Percentiles rank a stretch among this genome's conserved stretches.
Conservation (phyloP, 2,888 invertebrate species). For the Trachelus troglodyta region DNA sequence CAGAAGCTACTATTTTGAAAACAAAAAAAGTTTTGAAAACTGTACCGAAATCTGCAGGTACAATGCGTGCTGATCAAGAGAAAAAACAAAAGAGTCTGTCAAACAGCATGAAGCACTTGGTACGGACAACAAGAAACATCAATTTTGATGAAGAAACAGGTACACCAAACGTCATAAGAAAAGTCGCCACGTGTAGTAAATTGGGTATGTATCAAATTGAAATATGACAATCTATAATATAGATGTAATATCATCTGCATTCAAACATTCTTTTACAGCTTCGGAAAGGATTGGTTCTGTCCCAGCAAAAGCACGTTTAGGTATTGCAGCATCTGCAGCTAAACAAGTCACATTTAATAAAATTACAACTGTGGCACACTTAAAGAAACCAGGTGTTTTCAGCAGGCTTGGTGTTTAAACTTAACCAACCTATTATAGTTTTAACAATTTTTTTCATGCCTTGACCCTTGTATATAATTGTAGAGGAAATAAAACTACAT, state of each 20-base stretch:
- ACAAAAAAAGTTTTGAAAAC: conserved; percentile 33
- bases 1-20: conserved; percentile 31
- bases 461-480: not conserved
- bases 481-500: not conserved
- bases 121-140: conserved; percentile 45
- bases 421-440: not conserved
- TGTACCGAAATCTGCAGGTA: conserved; percentile 45
- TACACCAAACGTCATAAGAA: conserved; percentile 22
- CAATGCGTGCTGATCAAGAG: conserved; percentile 63
- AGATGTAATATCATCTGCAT: not conserved
- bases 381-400: conserved; percentile 58
- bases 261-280: conserved; percentile 41
- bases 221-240: not conserved
- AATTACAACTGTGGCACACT: conserved; percentile 49
- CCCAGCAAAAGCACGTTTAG: conserved; percentile 61
- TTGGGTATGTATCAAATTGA: conserved; percentile 42
- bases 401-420: conserved; percentile 58
- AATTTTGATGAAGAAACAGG: conserved; percentile 24
- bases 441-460: not conserved
- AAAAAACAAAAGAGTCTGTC: conserved; percentile 46
- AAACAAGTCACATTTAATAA: conserved; percentile 63
- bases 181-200: conserved; percentile 43
- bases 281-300: conserved; percentile 52
- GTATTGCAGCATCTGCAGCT: conserved; percentile 33
- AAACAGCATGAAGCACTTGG: conserved; percentile 43